Base-by-base conservation (phyloP, 2,888 invertebrate species). In the Cenopis cana region DNA sequence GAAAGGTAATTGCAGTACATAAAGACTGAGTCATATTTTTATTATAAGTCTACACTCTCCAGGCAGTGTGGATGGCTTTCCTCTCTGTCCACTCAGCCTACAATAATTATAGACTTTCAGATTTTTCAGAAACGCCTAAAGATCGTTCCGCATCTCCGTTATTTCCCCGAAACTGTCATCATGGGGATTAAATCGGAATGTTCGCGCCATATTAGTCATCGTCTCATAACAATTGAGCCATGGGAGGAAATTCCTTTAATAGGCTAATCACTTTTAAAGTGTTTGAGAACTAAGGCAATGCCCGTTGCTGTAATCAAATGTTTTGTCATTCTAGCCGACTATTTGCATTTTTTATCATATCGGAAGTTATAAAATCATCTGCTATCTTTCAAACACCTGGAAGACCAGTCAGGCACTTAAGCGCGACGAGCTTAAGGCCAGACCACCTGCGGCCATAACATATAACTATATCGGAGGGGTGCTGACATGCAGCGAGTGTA, bases 1-100 rank as follows among this genome's bases (percentile, higher is more conserved):
- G 66, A 71, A 71, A 67, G 71, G 66, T 67, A 71, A 71, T 71
- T 71, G 71, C 60, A 18, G 60, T 60, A 67, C 17, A 29, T 49
- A 38, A n/a, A 14, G 33, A 33, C 38, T 71, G 52, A 62, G 41
- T 56, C 64, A 64, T 38, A 46, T 56, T 54, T 55, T 55, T 49
- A 52, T 61, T 50, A 33, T 29, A 29, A 61, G 17, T 29, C 33
- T 46, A 41, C 29, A 46, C 49, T 18, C 49, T 61, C 17, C 49
- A 12, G 11, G 49, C 17, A 4, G 29, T 61, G 24, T 17, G 60
- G 38, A 5, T 41, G 46, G 4, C 41, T 12, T 41, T 41, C 41
- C 41, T 33, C 33, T 33, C 33, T 41, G n/a, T 50, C 18, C 50
- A 9, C 17, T 49, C n/a, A 50, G 18, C 18, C 2, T 50, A 10